These are phyloP conservation scores for Lumbricus terrestris DNA, from an alignment of 2,888 invertebrate species.

Conservation along the genomic window DNA sequence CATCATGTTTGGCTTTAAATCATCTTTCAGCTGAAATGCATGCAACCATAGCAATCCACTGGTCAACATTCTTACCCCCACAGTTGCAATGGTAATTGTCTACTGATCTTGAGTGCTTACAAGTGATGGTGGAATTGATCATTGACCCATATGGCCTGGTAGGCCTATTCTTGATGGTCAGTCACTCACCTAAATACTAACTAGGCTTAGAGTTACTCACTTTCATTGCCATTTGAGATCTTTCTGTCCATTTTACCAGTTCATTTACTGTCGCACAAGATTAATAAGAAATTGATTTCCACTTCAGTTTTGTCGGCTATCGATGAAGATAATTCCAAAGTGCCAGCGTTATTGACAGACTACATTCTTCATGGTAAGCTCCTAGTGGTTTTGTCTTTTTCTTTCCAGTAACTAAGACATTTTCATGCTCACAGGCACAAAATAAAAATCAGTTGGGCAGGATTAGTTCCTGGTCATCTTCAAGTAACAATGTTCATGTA, in stretches of 20 bases:
- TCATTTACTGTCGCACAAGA: background rate
- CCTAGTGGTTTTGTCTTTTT: background rate
- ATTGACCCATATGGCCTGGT: background rate
- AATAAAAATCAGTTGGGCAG: background rate
- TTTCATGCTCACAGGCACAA: background rate
- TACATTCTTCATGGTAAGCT: background rate
- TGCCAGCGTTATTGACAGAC: conserved; percentile 8
- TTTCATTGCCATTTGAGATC: background rate
- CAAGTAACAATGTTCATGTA: background rate
- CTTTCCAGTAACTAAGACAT: background rate
- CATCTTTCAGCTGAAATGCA: background rate
- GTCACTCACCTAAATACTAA: background rate
- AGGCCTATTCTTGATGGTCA: background rate
- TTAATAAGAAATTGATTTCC: background rate
- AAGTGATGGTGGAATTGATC: background rate
- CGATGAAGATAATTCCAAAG: conserved; percentile 18
- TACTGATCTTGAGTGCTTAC: background rate
- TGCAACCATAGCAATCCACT: background rate
- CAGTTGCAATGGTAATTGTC: background rate
- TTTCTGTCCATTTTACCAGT: background rate
- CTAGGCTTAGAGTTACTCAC: background rate
- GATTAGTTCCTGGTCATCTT: background rate
- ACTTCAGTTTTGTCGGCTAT: background rate
- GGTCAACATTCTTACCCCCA: background rate
- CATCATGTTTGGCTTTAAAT: background rate